Evolutionary conservation across 2,113 vertebrate genomes (phyloP).

Genomic region (Smithornis capensis): DNA sequence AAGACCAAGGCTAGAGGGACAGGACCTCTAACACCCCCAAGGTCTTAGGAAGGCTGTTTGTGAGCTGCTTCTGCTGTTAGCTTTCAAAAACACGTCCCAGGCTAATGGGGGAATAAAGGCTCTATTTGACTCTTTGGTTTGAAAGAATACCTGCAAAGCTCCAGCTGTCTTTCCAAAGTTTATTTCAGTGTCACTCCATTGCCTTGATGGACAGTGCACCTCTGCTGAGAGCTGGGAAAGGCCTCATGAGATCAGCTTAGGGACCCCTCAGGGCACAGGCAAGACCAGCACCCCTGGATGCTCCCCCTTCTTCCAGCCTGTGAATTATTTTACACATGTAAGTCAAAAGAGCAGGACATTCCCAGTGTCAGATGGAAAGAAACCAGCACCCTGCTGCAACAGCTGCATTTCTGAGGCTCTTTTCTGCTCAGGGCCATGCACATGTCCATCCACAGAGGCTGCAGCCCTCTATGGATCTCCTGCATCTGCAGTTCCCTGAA

Average conservation of each 20-base stretch:
- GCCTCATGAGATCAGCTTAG: fast-evolving
- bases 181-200: not conserved
- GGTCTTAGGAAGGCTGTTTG: not conserved
- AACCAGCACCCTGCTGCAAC: not conserved
- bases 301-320: not conserved
- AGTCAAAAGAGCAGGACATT: not conserved
- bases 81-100: not conserved
- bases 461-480: not conserved
- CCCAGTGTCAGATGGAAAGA: not conserved
- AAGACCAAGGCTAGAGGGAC: not conserved
- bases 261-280: not conserved
- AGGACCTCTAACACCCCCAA: not conserved
- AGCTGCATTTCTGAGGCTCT: not conserved
- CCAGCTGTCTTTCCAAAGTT: not conserved
- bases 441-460: fast-evolving
- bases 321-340: not conserved
- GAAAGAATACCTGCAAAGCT: not conserved
- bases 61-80: not conserved
- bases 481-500: not conserved
- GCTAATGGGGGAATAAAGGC: not conserved
- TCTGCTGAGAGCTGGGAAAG: not conserved
- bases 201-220: not conserved
- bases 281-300: not conserved
- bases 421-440: not conserved
- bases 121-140: not conserved